These are phyloP conservation scores for Rhysida immarginata DNA, from an alignment of 1,140 invertebrate genomes.

Conservation along the genomic window DNA sequence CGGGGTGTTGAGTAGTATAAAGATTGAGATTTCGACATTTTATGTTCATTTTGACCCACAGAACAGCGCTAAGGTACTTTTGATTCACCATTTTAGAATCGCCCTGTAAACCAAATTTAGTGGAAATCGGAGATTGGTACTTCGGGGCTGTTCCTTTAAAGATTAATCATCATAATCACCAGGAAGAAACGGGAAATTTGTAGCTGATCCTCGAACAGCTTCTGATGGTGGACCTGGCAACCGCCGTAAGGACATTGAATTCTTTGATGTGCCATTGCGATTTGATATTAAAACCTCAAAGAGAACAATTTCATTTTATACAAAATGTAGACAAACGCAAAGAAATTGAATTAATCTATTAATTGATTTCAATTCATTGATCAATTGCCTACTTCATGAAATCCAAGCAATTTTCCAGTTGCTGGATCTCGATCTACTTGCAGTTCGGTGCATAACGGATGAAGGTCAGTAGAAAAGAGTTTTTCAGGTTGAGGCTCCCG, in stretches of 20 bases:
- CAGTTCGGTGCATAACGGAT: constrained; percentile 35
- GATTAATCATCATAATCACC: too few species aligned
- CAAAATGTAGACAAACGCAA: neutral
- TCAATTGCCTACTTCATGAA: constrained; percentile 41
- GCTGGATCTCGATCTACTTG: constrained; percentile 50
- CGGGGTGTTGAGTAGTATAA: too few species aligned
- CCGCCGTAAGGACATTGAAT: constrained; percentile 56
- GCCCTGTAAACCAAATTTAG: too few species aligned
- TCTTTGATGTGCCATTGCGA: constrained; percentile 47
- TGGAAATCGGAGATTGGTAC: too few species aligned
- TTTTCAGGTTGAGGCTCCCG: constrained; percentile 32
- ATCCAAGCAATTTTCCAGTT: constrained; percentile 49
- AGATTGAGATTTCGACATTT: too few species aligned
- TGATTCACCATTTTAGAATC: too few species aligned
- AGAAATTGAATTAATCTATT: neutral
- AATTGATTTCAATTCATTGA: neutral
- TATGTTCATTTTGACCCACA: too few species aligned
- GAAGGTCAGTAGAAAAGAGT: constrained; percentile 35
- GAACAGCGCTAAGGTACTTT: too few species aligned
- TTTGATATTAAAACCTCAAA: constrained; percentile 36
- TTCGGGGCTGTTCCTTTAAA: too few species aligned
- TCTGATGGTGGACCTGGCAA: constrained; percentile 39
- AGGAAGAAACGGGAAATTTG: constrained; percentile 64
- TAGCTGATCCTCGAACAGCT: constrained; percentile 46
- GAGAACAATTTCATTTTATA: constrained; percentile 2